phyloP scores from a whole-genome alignment of 1,140 invertebrate genomes.

The Drosophila prosaltans region DNA sequence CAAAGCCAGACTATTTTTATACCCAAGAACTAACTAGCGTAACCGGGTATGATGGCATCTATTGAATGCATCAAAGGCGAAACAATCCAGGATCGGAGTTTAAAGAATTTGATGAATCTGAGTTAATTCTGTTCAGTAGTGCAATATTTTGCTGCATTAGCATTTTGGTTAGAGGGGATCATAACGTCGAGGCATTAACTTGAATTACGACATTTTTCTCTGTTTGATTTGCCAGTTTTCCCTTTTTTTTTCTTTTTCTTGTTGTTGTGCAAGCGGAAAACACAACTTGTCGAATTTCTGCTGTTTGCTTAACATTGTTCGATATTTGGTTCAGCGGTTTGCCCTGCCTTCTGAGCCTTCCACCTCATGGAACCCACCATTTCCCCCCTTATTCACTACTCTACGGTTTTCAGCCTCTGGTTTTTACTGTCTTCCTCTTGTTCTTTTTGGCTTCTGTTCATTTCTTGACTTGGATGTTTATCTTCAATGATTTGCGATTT shows the following conservation, averaged over 20 bases:
- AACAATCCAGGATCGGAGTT: too few species aligned
- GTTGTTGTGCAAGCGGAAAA: slow-evolving; percentile 53
- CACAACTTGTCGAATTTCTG: slow-evolving; percentile 63
- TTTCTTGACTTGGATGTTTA: slow-evolving; percentile 80
- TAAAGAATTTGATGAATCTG: too few species aligned
- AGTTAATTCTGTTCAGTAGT: too few species aligned
- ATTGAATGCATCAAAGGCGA: not conserved
- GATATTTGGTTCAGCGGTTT: slow-evolving; percentile 70
- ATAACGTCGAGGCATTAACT: not conserved
- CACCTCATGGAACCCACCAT: not conserved
- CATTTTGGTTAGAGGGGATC: not conserved
- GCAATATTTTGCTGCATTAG: too few species aligned
- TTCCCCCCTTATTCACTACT: slow-evolving; percentile 9
- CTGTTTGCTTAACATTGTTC: slow-evolving; percentile 79
- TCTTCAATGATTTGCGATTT: slow-evolving; percentile 81
- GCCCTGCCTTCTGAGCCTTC: not conserved
- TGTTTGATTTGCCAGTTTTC: slow-evolving; percentile 53
- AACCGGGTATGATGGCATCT: not conserved
- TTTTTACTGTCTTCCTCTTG: slow-evolving; percentile 5
- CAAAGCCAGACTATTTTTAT: not conserved
- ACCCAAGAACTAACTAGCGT: not conserved
- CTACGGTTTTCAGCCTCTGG: not conserved
- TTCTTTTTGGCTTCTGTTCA: slow-evolving; percentile 64
- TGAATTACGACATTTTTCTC: slow-evolving; percentile 22
- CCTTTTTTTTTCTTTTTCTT: slow-evolving; percentile 32